Evolutionary conservation across 2,888 invertebrate genomes (phyloP).

Genomic region (Eupithecia pulchellata): DNA sequence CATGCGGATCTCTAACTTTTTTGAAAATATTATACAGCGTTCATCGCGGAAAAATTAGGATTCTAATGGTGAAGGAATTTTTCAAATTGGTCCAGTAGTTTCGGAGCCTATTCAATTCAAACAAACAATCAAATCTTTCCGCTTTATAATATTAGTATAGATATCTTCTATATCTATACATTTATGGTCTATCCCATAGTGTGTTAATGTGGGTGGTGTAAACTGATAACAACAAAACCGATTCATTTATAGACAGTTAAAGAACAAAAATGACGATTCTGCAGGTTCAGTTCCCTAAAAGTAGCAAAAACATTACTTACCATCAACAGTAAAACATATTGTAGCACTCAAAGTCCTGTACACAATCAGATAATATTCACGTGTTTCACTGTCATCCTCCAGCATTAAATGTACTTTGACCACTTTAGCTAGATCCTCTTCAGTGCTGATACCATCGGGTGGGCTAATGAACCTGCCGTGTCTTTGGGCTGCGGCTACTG

Average conservation of each 20-base stretch:
- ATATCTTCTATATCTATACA: too few species aligned
- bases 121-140: too few species aligned
- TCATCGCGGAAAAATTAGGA: too few species aligned
- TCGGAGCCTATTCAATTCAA: too few species aligned
- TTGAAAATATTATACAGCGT: too few species aligned
- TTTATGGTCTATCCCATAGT: background rate
- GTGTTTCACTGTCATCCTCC: conserved; percentile 81
- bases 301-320: conserved; percentile 70
- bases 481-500: conserved; percentile 80
- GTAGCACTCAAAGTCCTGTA: conserved; percentile 95
- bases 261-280: background rate
- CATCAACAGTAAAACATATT: conserved; percentile 92
- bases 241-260: background rate
- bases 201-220: background rate
- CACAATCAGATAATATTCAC: conserved; percentile 90
- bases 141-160: too few species aligned
- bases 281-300: background rate
- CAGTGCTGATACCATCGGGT: conserved; percentile 70
- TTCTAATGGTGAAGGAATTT: too few species aligned
- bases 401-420: conserved; percentile 89
- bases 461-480: conserved; percentile 81
- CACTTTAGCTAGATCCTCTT: conserved; percentile 86
- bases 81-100: too few species aligned
- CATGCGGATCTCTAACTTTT: too few species aligned
- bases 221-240: background rate